phyloP scores from a whole-genome alignment of 2,797 vertebrate genomes.

The Gila robusta region DNA sequence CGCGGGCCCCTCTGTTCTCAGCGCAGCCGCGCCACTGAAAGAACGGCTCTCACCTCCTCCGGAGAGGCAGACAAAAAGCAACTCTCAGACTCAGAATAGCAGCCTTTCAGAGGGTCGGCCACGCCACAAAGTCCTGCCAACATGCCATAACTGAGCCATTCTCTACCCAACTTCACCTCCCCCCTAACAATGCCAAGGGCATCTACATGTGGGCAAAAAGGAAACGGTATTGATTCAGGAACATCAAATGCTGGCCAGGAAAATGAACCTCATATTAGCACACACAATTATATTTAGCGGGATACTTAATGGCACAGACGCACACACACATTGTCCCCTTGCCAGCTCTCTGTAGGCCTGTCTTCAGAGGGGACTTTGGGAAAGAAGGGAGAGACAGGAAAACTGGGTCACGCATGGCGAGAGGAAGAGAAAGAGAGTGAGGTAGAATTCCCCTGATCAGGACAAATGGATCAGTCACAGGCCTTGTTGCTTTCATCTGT shows the following conservation, averaged over 20 bases:
- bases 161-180: constrained; percentile 53
- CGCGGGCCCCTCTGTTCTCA: constrained; percentile 53
- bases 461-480: constrained; percentile 83
- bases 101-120: constrained; percentile 57
- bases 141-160: constrained; percentile 64
- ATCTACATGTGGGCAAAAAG: constrained; percentile 58
- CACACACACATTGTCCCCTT: constrained; percentile 66
- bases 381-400: constrained; percentile 56
- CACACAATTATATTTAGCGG: constrained; percentile 48
- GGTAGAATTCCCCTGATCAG: constrained; percentile 81
- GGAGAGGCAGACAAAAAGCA: constrained; percentile 64
- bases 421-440: constrained; percentile 62
- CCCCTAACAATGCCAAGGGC: constrained; percentile 45
- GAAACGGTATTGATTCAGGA: constrained; percentile 40
- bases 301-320: constrained; percentile 37
- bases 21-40: constrained; percentile 58
- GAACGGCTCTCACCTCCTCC: constrained; percentile 62
- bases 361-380: constrained; percentile 79
- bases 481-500: constrained; percentile 82
- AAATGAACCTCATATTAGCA: constrained; percentile 51
- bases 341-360: constrained; percentile 74
- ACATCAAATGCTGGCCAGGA: constrained; percentile 50
- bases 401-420: constrained; percentile 63
- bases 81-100: constrained; percentile 56
- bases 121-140: constrained; percentile 55